Base-by-base conservation (phyloP, 2,888 invertebrate genomes). In the Dexiosoma caninum region DNA sequence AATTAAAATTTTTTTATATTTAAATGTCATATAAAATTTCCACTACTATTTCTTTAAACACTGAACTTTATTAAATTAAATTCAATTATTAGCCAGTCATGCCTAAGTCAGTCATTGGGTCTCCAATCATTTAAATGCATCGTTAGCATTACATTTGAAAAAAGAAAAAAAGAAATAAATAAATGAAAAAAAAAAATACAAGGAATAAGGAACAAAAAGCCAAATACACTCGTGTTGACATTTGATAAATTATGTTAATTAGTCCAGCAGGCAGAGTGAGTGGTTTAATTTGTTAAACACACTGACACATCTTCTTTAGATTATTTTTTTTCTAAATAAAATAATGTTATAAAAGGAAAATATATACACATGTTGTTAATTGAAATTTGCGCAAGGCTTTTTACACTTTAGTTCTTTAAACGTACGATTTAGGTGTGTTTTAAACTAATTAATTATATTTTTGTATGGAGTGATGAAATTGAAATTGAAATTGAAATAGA, bases 211-310 rank as follows among this genome's bases (percentile, higher is more conserved):
- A 12, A 12, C 55, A 19, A 72, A 66, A 78, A 78, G 57, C 57
- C 69, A 72, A 77, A 69, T 81, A 82, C 82, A 82, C 82, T 75
- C 79, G 82, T 82, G 83, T 83, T 83, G 83, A 83, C 83, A 82
- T 83, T 83, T 83, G 83, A 83, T 83, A 82, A 83, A 83, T 83
- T 83, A 83, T 83, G 83, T 80, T 83, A 83, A 83, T 83, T 83
- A 83, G 82, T 81, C 77, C 74, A 35, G 23, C 78, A 67, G 82
- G 80, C 53, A 77, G 80, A 72, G 74, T 57, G 74, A 69, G 76
- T 66, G 70, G 44, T 55, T 67, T 57, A 23, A 55, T 72, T 71
- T 76, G 71, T 76, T 62, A 59, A 40, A 51, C 53, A 55, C 55
- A 55, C 23, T 37, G 21, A 70, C 57, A 59, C 59, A 59, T 49